Base-by-base conservation (phyloP, 2,888 invertebrate genomes). In the Ophion costatus region DNA sequence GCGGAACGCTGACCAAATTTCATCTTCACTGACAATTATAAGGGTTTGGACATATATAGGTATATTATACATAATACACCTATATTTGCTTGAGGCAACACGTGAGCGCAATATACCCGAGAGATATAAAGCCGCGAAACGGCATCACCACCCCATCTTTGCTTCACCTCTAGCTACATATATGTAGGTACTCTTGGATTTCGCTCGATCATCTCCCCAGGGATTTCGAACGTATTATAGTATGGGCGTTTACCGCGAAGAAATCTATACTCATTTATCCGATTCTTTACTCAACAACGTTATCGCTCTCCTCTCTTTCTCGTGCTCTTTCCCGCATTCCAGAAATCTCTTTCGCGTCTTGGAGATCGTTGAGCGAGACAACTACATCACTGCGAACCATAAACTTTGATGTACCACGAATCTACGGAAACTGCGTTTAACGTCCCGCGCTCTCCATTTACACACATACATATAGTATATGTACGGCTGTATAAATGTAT, bases 21-120 rank as follows among this genome's bases (percentile, higher is more conserved):
- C 91, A 83, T 80, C 80, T 90, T 88, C 88, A 89, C 69, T 88
- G 90, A 91, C 91, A 91, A 92, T 92, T 92, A 92, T 88, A 89
- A 90, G 92, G 92, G 91, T 91, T 89, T 11, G 11, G 45, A 14
- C 14, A 14, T 14, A 45, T 38, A 38, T 38, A 38, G 6, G 9
- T 38, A 38, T 38, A 38, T 38, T 1, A 7, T 38, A 1, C 9
- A 38, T 7, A 7, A 38, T 38, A 9, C 7, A 38, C 9, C 0
- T 38, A 38, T 38, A 88, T 76, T 17, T 29, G 73, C 83, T 67
- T 57, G 51, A 38, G 80, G 80, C 73, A 24, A 11, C 66, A 73
- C 85, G 82, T 84, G 77, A 82, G 75, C 42, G 81, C 66, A 82
- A 86, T 87, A 86, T 87, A 78, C 74, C 51, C 59, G 29, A 70